phyloP scores from a whole-genome alignment of 2,888 invertebrate species.

The Folsomia candida region DNA sequence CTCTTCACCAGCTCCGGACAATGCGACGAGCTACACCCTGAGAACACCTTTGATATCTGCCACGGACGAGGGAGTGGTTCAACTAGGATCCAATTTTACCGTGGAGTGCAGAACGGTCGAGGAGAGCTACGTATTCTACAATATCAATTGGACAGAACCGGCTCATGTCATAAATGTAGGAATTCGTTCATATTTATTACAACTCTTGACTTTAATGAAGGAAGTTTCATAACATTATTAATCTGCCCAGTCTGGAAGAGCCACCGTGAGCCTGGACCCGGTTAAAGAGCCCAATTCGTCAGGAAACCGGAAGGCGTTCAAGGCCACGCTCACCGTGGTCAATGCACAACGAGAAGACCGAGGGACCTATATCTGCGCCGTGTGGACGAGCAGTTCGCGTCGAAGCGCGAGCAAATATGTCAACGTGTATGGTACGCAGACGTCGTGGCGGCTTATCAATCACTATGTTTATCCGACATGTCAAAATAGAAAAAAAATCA shows the following conservation, averaged over 20 bases:
- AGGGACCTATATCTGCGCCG: constrained; percentile 49
- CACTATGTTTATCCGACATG: background rate
- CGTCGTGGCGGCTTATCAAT: too few relatives aligned
- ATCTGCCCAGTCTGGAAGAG: constrained; percentile 22
- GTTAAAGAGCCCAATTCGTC: background rate
- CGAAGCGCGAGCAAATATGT: constrained; percentile 28
- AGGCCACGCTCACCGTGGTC: constrained; percentile 25
- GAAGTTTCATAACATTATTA: background rate
- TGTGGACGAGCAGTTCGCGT: constrained; percentile 19
- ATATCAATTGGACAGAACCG: constrained; percentile 31
- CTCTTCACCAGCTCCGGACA: background rate
- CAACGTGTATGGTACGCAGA: constrained; percentile 49
- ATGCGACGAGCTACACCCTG: background rate
- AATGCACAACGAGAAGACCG: constrained; percentile 47
- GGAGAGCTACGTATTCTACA: background rate
- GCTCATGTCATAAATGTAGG: constrained; percentile 20
- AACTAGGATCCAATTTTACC: constrained; percentile 23
- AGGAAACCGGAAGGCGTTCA: constrained; percentile 7
- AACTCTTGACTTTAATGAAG: background rate
- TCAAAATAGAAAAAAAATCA: too few relatives aligned
- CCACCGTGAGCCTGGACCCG: background rate
- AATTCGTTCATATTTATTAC: background rate
- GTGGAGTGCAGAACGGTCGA: constrained; percentile 22
- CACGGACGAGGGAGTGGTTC: constrained; percentile 10
- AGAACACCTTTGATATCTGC: constrained; percentile 20